Percentiles rank a stretch among this genome's conserved stretches.
Evolutionary conservation across 1,140 invertebrate genomes (phyloP).

Genomic region (Sipha flava): DNA sequence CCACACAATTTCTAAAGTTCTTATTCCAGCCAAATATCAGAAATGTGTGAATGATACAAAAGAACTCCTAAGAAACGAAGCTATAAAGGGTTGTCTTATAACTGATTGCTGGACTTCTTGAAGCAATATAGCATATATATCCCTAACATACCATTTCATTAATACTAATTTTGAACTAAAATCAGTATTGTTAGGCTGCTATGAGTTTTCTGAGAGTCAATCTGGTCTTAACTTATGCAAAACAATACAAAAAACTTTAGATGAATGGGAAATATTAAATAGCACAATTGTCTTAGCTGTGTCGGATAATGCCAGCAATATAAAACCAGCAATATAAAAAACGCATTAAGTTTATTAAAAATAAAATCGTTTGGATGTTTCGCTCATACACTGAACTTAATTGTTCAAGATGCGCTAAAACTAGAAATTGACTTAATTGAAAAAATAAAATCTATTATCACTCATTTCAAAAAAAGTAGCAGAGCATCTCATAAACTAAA

Average conservation of each 20-base stretch:
- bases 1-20: not conserved
- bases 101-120: conserved; percentile 38
- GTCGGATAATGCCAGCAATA: not conserved
- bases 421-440: not conserved
- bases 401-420: not conserved
- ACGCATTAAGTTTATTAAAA: not conserved
- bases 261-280: conserved; percentile 4
- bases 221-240: not conserved
- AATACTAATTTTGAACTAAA: conserved; percentile 29
- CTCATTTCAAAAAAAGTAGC: not conserved
- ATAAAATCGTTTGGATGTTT: not conserved
- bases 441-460: not conserved
- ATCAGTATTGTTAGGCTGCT: not conserved
- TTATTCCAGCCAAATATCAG: not conserved
- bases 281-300: not conserved
- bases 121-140: conserved; percentile 35
- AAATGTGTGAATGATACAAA: not conserved
- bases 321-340: not conserved
- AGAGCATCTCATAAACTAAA: not conserved
- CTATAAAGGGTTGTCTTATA: conserved; percentile 33
- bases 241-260: not conserved
- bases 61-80: not conserved
- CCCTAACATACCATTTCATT: conserved; percentile 37
- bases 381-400: not conserved
- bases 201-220: not conserved